Percentiles rank a stretch among this genome's conserved stretches.
Conservation (phyloP, 2,113 vertebrate species). For the Apus apus region DNA sequence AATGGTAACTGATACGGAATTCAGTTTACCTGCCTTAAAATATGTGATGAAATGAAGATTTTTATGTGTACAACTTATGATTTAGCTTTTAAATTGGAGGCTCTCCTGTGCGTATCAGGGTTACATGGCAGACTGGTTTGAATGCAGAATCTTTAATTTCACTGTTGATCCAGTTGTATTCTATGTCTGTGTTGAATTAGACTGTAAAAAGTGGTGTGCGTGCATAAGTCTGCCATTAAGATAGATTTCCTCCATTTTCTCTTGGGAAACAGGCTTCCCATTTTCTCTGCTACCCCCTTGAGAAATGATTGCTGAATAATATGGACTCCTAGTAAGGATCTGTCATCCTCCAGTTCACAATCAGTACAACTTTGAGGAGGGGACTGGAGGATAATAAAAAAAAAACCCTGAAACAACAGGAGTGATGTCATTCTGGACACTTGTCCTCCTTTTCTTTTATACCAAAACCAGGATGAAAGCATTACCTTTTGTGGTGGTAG, state of each 20-base stretch:
- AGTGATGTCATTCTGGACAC: neutral
- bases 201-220: neutral
- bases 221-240: neutral
- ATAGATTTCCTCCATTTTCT: neutral
- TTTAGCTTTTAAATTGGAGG: slow-evolving; percentile 16
- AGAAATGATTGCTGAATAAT: neutral
- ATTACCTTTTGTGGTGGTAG: neutral
- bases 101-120: neutral
- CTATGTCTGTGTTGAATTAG: neutral
- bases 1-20: neutral
- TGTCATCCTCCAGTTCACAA: neutral
- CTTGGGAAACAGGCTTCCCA: neutral
- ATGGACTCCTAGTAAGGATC: neutral
- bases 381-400: neutral
- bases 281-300: neutral
- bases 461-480: neutral
- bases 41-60: slow-evolving; percentile 9
- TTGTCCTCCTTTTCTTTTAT: neutral
- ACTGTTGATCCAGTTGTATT: neutral
- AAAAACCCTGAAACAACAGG: neutral
- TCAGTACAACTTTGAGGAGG: neutral
- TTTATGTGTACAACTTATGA: neutral
- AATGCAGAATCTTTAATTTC: neutral
- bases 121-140: neutral
- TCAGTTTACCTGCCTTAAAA: slow-evolving; percentile 12